phyloP scores from a whole-genome alignment of 2,113 vertebrate species.

The Daboia siamensis region DNA sequence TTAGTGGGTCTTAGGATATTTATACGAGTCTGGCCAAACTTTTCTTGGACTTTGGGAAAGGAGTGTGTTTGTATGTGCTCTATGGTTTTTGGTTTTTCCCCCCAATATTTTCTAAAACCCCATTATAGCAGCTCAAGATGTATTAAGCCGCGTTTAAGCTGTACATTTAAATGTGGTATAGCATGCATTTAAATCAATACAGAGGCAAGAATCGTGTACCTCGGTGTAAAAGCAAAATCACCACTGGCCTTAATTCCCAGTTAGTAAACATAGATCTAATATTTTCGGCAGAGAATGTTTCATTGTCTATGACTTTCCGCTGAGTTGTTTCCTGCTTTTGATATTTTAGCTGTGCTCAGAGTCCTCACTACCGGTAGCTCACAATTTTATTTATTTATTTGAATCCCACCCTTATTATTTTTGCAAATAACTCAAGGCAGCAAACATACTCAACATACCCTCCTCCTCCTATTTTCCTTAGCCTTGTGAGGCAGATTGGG shows the following conservation, averaged over 20 bases:
- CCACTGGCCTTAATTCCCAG: background rate
- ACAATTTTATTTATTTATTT: background rate
- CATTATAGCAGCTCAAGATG: background rate
- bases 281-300: background rate
- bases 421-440: background rate
- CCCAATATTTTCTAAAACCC: background rate
- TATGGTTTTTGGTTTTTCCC: background rate
- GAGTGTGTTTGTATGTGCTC: background rate
- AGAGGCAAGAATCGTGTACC: background rate
- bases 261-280: background rate
- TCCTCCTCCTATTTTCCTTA: background rate
- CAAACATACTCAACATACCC: background rate
- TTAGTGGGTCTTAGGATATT: background rate
- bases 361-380: background rate
- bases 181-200: background rate
- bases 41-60: background rate
- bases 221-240: background rate
- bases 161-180: background rate
- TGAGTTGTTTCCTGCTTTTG: background rate
- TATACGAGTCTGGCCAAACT: background rate
- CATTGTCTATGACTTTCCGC: background rate
- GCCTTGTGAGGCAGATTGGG: background rate
- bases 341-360: background rate
- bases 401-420: background rate
- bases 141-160: background rate